Evolutionary conservation across 2,888 invertebrate genomes (phyloP).

Genomic region (Tricholauxania praeusta): DNA sequence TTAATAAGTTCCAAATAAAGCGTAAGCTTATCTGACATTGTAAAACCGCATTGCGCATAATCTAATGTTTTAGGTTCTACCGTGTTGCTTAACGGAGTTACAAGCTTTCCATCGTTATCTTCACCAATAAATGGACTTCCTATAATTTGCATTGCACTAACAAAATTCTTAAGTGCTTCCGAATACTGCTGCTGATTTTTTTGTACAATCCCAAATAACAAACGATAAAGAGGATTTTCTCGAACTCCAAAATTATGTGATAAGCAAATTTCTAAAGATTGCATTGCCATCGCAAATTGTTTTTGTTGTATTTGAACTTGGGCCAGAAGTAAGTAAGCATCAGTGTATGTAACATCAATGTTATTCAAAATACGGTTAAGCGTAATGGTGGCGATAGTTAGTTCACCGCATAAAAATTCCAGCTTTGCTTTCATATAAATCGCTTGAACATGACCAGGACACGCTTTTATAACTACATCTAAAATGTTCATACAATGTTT

Average conservation of each 20-base stretch:
- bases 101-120: slow-evolving; percentile 38
- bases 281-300: slow-evolving; percentile 81
- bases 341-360: slow-evolving; percentile 82
- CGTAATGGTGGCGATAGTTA: slow-evolving; percentile 77
- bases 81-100: slow-evolving; percentile 52
- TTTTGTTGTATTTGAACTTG: slow-evolving; percentile 83
- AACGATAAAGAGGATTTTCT: slow-evolving; percentile 91
- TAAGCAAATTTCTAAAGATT: slow-evolving; percentile 88
- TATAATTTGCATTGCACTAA: slow-evolving; percentile 78
- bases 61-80: neutral
- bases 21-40: slow-evolving; percentile 83
- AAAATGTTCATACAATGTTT: slow-evolving; percentile 76
- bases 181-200: slow-evolving; percentile 79
- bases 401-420: slow-evolving; percentile 84
- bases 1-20: slow-evolving; percentile 89
- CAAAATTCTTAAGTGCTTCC: slow-evolving; percentile 81
- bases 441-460: slow-evolving; percentile 82
- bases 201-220: slow-evolving; percentile 85
- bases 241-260: slow-evolving; percentile 94
- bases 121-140: slow-evolving; percentile 62
- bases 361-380: slow-evolving; percentile 80
- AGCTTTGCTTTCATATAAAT: slow-evolving; percentile 81
- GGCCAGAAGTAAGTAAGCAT: slow-evolving; percentile 88
- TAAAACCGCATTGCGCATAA: slow-evolving; percentile 63
- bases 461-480: slow-evolving; percentile 79